These are phyloP conservation scores for Adelosebastes latens DNA, from an alignment of 2,797 vertebrate species.

Conservation along the genomic window DNA sequence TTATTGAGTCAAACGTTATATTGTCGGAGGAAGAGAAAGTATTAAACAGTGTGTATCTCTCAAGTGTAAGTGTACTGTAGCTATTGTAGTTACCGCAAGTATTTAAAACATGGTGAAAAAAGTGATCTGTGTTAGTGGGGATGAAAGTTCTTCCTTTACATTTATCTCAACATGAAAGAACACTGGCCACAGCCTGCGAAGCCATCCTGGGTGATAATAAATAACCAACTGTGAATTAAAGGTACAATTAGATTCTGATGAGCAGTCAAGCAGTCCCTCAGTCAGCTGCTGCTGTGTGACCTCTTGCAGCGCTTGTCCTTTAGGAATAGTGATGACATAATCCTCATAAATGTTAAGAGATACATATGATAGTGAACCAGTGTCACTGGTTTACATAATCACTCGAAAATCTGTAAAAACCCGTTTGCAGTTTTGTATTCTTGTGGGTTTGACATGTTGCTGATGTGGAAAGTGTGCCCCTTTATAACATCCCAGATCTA, in stretches of 20 bases:
- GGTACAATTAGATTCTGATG: not conserved
- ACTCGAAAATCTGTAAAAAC: not conserved
- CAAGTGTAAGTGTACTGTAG: not conserved
- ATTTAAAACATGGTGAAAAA: not conserved
- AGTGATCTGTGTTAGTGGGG: not conserved
- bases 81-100: not conserved
- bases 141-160: not conserved
- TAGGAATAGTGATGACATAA: slow-evolving; percentile 32
- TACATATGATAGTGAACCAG: not conserved
- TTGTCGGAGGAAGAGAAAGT: not conserved
- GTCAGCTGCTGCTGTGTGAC: slow-evolving; percentile 19
- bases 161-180: not conserved
- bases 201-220: not conserved
- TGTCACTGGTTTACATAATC: not conserved
- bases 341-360: slow-evolving; percentile 8
- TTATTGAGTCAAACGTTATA: not conserved
- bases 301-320: not conserved
- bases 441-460: not conserved
- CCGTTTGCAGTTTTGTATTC: not conserved
- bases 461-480: not conserved
- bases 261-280: not conserved
- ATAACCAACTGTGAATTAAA: not conserved
- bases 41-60: not conserved
- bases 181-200: not conserved
- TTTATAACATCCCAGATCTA: not conserved